Evolutionary conservation across 2,888 invertebrate species (phyloP).

Genomic region (Acanthococcus lagerstroemiae): DNA sequence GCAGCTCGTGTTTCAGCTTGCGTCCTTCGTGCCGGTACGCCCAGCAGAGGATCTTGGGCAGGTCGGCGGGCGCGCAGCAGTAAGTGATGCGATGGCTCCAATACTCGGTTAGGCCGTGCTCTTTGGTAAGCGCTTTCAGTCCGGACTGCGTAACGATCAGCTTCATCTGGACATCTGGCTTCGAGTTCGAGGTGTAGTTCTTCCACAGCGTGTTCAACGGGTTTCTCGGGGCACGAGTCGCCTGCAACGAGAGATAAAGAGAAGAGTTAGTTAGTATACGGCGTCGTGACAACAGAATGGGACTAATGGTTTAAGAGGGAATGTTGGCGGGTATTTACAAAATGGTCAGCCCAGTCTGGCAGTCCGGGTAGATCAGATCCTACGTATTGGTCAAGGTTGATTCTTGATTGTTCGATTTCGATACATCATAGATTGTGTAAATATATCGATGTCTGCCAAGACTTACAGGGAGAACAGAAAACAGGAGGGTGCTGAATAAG

Average conservation of each 20-base stretch:
- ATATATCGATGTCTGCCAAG: too few species aligned
- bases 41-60: constrained; percentile 87
- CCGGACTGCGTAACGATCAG: constrained; percentile 88
- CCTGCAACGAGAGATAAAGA: constrained; percentile 48
- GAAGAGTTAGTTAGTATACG: too few species aligned
- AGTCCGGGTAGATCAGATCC: too few species aligned
- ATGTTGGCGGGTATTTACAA: too few species aligned
- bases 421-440: too few species aligned
- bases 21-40: constrained; percentile 54
- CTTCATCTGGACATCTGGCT: constrained; percentile 91
- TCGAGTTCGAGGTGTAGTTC: constrained; percentile 83
- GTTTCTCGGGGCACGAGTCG: constrained; percentile 93
- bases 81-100: constrained; percentile 95
- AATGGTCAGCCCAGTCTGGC: too few species aligned
- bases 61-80: constrained; percentile 85
- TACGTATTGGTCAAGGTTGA: too few species aligned
- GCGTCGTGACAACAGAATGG: too few species aligned
- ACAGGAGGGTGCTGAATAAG: too few species aligned
- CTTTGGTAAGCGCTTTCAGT: constrained; percentile 91
- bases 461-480: too few species aligned
- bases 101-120: constrained; percentile 96
- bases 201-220: constrained; percentile 92
- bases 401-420: too few species aligned
- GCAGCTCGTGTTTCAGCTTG: constrained; percentile 85
- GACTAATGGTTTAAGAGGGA: too few species aligned